These are phyloP conservation scores for Akabosia matsudoensis DNA, from an alignment of 1,140 invertebrate genomes.

Conservation along the genomic window DNA sequence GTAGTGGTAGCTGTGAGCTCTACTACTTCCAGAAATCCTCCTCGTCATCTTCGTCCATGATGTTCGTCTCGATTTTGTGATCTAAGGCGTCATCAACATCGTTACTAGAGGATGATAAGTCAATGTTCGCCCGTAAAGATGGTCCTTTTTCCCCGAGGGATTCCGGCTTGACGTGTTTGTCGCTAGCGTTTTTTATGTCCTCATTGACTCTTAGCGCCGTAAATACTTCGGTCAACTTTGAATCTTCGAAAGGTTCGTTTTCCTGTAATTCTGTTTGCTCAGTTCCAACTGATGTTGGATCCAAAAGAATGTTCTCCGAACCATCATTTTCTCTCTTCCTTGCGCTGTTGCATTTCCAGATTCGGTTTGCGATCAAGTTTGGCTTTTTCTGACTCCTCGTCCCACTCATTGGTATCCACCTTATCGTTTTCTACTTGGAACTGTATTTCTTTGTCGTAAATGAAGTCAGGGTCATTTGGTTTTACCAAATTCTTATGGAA, in stretches of 20 bases:
- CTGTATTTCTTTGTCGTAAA: slow-evolving; percentile 36
- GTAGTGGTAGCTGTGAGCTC: neutral
- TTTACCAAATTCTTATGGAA: slow-evolving; percentile 31
- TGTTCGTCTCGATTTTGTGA: neutral
- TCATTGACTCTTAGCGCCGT: no score
- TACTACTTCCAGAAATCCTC: slow-evolving; percentile 31
- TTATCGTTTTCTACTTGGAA: slow-evolving; percentile 13
- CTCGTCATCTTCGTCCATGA: slow-evolving; percentile 27
- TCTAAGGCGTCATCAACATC: slow-evolving; percentile 2
- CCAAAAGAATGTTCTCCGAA: neutral
- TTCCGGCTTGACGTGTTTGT: no score
- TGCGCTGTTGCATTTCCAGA: neutral
- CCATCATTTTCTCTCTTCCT: neutral
- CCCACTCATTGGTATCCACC: slow-evolving; percentile 32
- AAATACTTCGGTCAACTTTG: no score
- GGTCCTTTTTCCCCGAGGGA: no score
- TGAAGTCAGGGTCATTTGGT: slow-evolving; percentile 28
- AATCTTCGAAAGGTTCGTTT: no score
- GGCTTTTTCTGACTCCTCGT: slow-evolving; percentile 28
- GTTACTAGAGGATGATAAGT: neutral
- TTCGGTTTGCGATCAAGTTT: neutral
- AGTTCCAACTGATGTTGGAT: neutral
- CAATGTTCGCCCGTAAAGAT: no score
- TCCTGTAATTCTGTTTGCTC: no score
- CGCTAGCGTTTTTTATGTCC: no score